Evolutionary conservation across 92 coral and sea anemone species (phyloP), one percentile per base, ranked within the genome.

Genomic region (Epizoanthus rinbou): DNA sequence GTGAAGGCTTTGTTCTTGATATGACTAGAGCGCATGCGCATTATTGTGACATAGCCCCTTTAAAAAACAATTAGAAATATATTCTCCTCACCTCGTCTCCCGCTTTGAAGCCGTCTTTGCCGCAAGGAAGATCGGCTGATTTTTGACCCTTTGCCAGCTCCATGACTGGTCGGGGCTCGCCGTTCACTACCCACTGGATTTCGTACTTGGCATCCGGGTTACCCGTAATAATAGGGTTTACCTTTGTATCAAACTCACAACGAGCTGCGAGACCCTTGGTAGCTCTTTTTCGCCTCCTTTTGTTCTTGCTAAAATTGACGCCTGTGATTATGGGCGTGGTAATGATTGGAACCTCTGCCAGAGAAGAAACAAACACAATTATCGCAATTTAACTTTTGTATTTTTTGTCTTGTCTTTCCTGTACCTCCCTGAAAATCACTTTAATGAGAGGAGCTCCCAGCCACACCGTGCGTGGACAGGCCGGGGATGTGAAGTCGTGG

Each of bases 261-360:
- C 41, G 59, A 23, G 63, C 82, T 5, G 57, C 82, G 15, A 68
- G 82, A 3, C 14, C 63, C 11, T 19, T 76, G 57, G n/a, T 21
- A 6, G 82, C 65, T 39, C 82, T 60, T 54, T 78, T 78, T 33
- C 80, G 80, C 45, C 70, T 65, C 47, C 58, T 33, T 33, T 43
- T 78, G 6, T 22, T 31, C 24, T 18, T 66, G 7, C 14, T 17
- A 9, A 37, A 19, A 23, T 60, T 57, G 16, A 78, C 35, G 7
- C 82, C 70, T 10, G 71, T 22, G 16, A 78, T 60, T 15, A 78
- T 62, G 19, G 82, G 82, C 19, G 69, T 78, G 9, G 82, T 78
- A 17, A 78, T 78, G 11, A 78, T 78, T 78, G 82, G 82, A 37
- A 78, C 82, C 82, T 78, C 82, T 78, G 58, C 47, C 2, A 19